Base-by-base conservation (phyloP, 2,888 invertebrate genomes). In the Drosophila nigricruria region DNA sequence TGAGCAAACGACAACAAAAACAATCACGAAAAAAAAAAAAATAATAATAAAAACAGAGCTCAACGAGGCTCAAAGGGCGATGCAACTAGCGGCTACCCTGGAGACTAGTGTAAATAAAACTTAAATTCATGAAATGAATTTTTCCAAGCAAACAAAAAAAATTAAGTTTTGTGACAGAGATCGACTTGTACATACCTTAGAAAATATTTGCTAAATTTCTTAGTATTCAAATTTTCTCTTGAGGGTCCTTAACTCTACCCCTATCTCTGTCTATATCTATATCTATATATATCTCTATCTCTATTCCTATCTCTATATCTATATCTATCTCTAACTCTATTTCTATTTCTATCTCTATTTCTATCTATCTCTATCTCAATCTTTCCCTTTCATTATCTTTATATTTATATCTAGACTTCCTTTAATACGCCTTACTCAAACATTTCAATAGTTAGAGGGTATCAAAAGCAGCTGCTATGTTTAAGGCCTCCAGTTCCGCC, bases 1-100 rank as follows among this genome's bases (percentile, higher is more conserved):
- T 59, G 58, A 43, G 40, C 54, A 59, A 49, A 42, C 30, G 10
- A 18, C 58, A 58, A 54, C 47, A 77, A 59, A 75, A 59, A 63
- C 45, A 60, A 53, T 53, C 50, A 32, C 49, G 56, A 77, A 58
- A 70, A 45, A 62, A 65, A 60, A 38, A 47, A 53, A 23, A 23
- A 34, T 1, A 16, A 16, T 8, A 25, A 36, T 23, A n/a, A 38
- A 3, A 12, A 18, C n/a, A 38, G 0, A 14, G 34, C 18, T 9
- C 18, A 20, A 9, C 32, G 9, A 16, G 3, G 49, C 1, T 27
- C 18, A 30, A 49, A 18, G 30, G 18, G 0, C 27, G 18, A 14
- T 18, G n/a, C 20, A 38, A 63, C 59, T 36, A n/a, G 23, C 58
- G 3, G 42, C 4, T 61, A 57, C 40, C n/a, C 60, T 57, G 1